phyloP scores from a whole-genome alignment of 2,797 vertebrate species.

The Sebastes kiyomatsui region DNA sequence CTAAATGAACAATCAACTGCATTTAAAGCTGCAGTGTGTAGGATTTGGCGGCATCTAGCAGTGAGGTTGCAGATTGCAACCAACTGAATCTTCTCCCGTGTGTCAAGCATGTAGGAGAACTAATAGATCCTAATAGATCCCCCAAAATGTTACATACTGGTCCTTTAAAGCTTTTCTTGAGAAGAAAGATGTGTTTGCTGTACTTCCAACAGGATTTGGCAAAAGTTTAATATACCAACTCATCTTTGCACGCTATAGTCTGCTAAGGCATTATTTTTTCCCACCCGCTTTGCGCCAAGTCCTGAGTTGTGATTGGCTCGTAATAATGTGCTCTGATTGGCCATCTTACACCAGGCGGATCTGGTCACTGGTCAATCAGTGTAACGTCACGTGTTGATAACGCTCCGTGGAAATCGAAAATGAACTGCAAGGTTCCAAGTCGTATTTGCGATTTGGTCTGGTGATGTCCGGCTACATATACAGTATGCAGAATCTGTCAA shows the following conservation, averaged over 20 bases:
- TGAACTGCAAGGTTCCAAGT: neutral
- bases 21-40: neutral
- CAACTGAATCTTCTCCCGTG: no score
- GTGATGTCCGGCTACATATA: neutral
- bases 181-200: neutral
- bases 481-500: neutral
- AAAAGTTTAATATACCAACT: no score
- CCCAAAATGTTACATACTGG: no score
- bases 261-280: neutral
- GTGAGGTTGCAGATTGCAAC: no score
- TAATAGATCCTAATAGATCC: no score
- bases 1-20: neutral
- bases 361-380: neutral
- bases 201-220: neutral
- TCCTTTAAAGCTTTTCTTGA: neutral
- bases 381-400: fast-evolving
- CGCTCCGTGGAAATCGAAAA: neutral
- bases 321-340: neutral
- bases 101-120: no score
- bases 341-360: neutral
- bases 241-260: neutral
- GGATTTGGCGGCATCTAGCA: no score
- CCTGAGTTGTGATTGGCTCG: no score
- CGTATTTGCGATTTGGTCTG: neutral
- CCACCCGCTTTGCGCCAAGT: no score